Percentiles rank a stretch among this genome's conserved stretches.
phyloP scores from a whole-genome alignment of 2,797 vertebrate genomes.

The Acanthurus tractus region DNA sequence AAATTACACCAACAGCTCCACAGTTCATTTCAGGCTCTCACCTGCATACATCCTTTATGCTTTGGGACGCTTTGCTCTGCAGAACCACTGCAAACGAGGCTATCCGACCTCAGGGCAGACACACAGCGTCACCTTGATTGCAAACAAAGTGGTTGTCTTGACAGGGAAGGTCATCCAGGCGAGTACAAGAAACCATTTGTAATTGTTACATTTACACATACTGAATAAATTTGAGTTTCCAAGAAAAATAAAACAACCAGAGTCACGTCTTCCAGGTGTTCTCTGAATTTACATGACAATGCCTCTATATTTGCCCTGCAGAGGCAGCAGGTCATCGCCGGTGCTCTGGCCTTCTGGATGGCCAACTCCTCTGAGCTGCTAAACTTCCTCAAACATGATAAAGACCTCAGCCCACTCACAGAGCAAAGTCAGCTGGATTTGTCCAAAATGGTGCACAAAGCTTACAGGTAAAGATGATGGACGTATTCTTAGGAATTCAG shows the following conservation, averaged over 20 bases:
- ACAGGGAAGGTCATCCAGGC: conserved; percentile 93
- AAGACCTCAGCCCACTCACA: conserved; percentile 89
- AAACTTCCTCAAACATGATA: conserved; percentile 93
- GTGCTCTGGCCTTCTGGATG: conserved; percentile 95
- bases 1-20: conserved; percentile 94
- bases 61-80: conserved; percentile 88
- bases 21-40: conserved; percentile 93
- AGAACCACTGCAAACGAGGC: conserved; percentile 78
- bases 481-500: not conserved
- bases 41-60: conserved; percentile 93
- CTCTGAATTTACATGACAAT: not conserved
- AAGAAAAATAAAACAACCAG: not conserved
- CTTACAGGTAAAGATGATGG: conserved; percentile 88
- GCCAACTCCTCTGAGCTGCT: conserved; percentile 94
- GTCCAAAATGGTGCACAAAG: conserved; percentile 90
- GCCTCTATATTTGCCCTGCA: conserved; percentile 66
- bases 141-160: conserved; percentile 93
- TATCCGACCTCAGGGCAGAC: conserved; percentile 77
- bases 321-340: conserved; percentile 91
- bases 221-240: not conserved
- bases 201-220: not conserved
- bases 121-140: conserved; percentile 84
- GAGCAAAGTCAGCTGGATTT: conserved; percentile 90
- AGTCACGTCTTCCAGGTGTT: conserved; percentile 7
- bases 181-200: conserved; percentile 56